These are phyloP conservation scores for Disparrhopalites patrizii DNA, from an alignment of 2,888 invertebrate genomes.

Conservation along the genomic window DNA sequence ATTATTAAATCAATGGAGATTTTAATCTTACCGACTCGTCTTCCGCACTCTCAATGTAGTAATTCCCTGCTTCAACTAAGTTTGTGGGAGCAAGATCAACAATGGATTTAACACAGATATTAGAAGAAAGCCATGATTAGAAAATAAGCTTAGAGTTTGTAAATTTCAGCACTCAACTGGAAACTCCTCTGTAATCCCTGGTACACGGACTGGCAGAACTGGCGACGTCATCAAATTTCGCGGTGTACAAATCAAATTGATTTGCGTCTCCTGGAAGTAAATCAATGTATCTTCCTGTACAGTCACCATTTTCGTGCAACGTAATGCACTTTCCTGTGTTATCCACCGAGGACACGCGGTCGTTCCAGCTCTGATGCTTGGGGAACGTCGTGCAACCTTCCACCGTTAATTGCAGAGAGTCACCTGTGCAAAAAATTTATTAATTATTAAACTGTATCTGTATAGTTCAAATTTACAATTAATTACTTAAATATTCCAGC, in stretches of 20 bases:
- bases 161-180: no score
- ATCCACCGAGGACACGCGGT: constrained; percentile 21
- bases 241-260: constrained; percentile 33
- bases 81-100: not conserved
- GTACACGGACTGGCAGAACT: constrained; percentile 37
- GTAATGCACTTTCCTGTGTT: constrained; percentile 16
- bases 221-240: constrained; percentile 36
- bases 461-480: no score
- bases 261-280: constrained; percentile 24
- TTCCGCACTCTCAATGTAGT: constrained; percentile 27
- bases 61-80: constrained; percentile 20
- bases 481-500: no score
- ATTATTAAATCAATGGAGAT: not conserved
- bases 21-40: constrained; percentile 24
- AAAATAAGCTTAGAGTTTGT: not conserved
- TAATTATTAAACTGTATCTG: not conserved
- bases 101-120: not conserved
- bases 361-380: constrained; percentile 16
- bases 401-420: constrained; percentile 16
- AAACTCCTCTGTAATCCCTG: constrained; percentile 21
- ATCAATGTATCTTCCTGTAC: constrained; percentile 23
- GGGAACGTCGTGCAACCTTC: constrained; percentile 22
- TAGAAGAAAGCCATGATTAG: not conserved
- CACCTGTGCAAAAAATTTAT: constrained; percentile 9
- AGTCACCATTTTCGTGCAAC: constrained; percentile 21